Evolutionary conservation across 2,113 vertebrate species (phyloP).

Genomic region (Candoia aspera): DNA sequence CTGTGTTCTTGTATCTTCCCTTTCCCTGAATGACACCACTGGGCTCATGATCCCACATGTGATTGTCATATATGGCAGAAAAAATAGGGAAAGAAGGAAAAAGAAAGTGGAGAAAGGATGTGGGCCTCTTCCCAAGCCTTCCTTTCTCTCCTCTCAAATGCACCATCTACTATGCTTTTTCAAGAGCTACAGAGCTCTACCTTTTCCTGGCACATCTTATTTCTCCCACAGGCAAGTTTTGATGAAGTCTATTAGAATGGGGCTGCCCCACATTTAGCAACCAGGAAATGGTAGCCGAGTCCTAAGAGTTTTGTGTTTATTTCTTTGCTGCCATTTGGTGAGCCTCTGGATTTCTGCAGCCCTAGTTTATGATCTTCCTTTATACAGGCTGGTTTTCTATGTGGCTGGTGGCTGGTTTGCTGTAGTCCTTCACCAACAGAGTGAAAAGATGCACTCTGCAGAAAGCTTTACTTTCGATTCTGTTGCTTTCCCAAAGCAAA

Average conservation of each 20-base stretch:
- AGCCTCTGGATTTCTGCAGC: too few relatives aligned
- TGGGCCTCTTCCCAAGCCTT: not conserved
- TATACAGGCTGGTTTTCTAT: not conserved
- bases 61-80: not conserved
- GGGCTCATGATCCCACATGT: not conserved
- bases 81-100: not conserved
- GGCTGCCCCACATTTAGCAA: not conserved
- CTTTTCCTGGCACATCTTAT: not conserved
- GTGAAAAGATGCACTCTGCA: not conserved
- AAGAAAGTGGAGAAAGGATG: not conserved
- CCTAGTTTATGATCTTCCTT: not conserved
- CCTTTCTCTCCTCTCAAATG: not conserved
- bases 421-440: not conserved
- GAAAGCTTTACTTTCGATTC: not conserved
- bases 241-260: not conserved
- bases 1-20: not conserved
- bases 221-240: not conserved
- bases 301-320: not conserved
- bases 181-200: not conserved
- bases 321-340: not conserved
- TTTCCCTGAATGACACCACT: not conserved
- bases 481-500: not conserved
- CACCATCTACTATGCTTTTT: not conserved
- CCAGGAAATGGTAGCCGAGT: not conserved
- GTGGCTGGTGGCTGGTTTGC: not conserved